phyloP scores from a whole-genome alignment of 2,797 vertebrate genomes.

The Podarcis siculus region DNA sequence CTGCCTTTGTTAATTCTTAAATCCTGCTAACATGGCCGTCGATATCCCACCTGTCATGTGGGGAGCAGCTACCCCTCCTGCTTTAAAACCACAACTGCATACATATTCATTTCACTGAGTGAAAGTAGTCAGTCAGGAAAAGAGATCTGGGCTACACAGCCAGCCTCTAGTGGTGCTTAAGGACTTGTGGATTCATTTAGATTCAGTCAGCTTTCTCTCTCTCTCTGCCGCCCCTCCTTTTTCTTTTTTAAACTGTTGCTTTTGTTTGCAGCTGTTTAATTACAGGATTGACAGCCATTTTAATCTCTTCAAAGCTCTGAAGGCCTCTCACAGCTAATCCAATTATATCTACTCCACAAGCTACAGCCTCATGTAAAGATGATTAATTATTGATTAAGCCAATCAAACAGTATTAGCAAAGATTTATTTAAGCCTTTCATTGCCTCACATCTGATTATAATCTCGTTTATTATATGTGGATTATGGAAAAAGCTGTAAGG shows the following conservation, averaged over 20 bases:
- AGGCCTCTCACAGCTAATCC: slow-evolving; percentile 92
- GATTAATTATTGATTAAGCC: slow-evolving; percentile 89
- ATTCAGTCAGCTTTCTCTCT: slow-evolving; percentile 57
- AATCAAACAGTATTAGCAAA: slow-evolving; percentile 85
- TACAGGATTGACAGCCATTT: slow-evolving; percentile 94
- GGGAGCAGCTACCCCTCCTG: slow-evolving; percentile 4
- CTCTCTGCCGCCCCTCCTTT: neutral
- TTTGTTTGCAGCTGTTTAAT: slow-evolving; percentile 91
- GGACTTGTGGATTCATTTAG: slow-evolving; percentile 69
- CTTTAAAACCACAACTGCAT: slow-evolving; percentile 38
- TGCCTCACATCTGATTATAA: slow-evolving; percentile 64
- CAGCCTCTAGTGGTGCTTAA: slow-evolving; percentile 69
- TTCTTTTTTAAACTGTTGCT: slow-evolving; percentile 64
- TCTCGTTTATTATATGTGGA: slow-evolving; percentile 73
- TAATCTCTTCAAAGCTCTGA: slow-evolving; percentile 96
- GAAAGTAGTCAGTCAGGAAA: slow-evolving; percentile 62
- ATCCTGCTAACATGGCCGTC: slow-evolving; percentile 37
- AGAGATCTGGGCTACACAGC: slow-evolving; percentile 60
- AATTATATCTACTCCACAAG: slow-evolving; percentile 96
- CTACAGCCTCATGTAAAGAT: slow-evolving; percentile 84
- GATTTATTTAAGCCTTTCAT: slow-evolving; percentile 77
- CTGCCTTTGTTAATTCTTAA: slow-evolving; percentile 40
- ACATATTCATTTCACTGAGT: slow-evolving; percentile 47
- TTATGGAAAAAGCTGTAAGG: slow-evolving; percentile 65
- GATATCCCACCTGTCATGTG: slow-evolving; percentile 58